Evolutionary conservation across 2,797 vertebrate species (phyloP).

Genomic region (Glyptemys insculpta): DNA sequence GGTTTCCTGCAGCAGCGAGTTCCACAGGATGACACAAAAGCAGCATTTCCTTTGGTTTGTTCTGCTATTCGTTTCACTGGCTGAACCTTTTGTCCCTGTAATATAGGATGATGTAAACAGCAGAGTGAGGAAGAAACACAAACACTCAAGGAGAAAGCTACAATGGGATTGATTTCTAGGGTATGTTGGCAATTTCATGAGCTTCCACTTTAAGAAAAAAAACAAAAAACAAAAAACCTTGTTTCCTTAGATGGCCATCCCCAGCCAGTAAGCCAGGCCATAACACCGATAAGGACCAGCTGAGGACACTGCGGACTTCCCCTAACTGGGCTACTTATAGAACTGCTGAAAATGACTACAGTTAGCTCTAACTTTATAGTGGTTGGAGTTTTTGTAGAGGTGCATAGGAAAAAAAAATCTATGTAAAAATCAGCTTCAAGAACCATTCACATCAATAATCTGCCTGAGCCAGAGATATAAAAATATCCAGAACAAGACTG

Average conservation of each 20-base stretch:
- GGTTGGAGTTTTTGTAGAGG: not conserved
- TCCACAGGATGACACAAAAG: fast-evolving
- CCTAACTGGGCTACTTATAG: not conserved
- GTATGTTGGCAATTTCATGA: fast-evolving
- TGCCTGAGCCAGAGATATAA: not conserved
- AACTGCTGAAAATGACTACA: not conserved
- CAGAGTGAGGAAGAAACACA: not conserved
- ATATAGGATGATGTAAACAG: fast-evolving
- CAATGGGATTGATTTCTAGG: not conserved
- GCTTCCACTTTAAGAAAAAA: not conserved
- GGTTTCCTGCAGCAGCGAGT: fast-evolving
- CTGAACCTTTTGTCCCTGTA: not conserved
- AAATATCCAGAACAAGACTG: not conserved
- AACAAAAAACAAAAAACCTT: not conserved
- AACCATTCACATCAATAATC: not conserved
- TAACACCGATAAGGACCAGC: not conserved
- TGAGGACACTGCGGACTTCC: not conserved
- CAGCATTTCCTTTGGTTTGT: fast-evolving
- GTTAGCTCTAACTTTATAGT: not conserved
- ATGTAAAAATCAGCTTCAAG: not conserved
- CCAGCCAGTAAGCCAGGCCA: not conserved
- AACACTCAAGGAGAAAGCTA: fast-evolving
- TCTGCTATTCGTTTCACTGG: fast-evolving
- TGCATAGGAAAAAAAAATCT: not conserved
- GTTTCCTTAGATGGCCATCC: not conserved